Base-by-base conservation (phyloP, 2,113 vertebrate species). In the Orientallactaga bullata region DNA sequence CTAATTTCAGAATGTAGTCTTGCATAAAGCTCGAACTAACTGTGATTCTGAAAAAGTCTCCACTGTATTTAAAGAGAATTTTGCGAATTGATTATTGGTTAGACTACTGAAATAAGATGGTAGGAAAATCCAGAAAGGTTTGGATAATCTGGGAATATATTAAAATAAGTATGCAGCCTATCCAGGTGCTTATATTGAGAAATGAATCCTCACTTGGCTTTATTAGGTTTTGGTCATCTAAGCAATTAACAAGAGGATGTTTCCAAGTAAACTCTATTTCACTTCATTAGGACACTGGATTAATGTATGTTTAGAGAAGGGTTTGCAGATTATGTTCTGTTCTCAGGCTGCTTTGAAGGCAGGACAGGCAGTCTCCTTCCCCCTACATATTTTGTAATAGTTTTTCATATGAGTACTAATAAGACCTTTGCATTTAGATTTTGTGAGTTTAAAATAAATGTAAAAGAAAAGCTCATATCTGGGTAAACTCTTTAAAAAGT, bases 401-500 rank as follows among this genome's bases (percentile, higher is more conserved):
- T 37, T 66, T 88, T 55, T 92, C 61, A 35, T 83, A 68, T 60
- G 58, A 91, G 2, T 82, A 28, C 65, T 66, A 7, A 35, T 21
- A 85, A 88, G 63, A 42, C 17, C 71, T 82, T 77, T 74, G 3
- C 35, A 9, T 79, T 85, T 61, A 47, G 47, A 0, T 73, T 78
- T 3, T 35, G 17, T 79, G 9, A 91, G 24, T 66, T 77, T 55
- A 66, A 65, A 83, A 35, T 7, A 71, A 69, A 60, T 72, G 42
- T 17, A 77, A 90, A 81, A 3, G 2, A 81, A 55, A 37, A 87
- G 42, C 47, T 74, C 85, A 63, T 71, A 66, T 84, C 32, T 89
- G 65, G 55, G 80, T 91, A 81, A 97, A 95, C n/a, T 77, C 60
- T 91, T 55, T 35, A 51, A 73, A 88, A 17, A 85, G 71, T 95